phyloP scores from a whole-genome alignment of 1,140 invertebrate species.

The Eriosoma lanigerum region DNA sequence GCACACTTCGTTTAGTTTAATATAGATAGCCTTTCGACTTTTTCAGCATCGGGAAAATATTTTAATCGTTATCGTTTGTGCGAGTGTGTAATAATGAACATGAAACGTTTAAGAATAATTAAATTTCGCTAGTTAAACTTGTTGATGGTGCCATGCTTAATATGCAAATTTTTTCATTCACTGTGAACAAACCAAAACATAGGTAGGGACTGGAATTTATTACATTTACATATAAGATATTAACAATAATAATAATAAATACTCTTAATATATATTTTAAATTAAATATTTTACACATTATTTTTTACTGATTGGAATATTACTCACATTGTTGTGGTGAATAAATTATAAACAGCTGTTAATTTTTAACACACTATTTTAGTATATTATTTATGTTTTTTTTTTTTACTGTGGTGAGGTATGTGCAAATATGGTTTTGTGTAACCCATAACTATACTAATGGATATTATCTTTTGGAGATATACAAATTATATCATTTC shows the following conservation, averaged over 20 bases:
- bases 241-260: background rate
- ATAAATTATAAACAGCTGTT: conserved; percentile 43
- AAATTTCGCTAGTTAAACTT: background rate
- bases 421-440: background rate
- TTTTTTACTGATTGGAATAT: background rate
- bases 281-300: background rate
- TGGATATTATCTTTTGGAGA: background rate
- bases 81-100: no score
- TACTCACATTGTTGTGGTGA: background rate
- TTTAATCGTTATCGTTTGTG: background rate
- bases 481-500: no score
- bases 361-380: background rate
- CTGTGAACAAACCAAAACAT: background rate
- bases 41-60: conserved; percentile 7
- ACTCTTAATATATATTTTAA: background rate
- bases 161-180: conserved; percentile 37
- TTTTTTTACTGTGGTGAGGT: no score
- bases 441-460: background rate
- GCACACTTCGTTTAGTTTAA: background rate
- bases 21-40: conserved; percentile 41
- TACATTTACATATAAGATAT: background rate
- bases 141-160: conserved; percentile 13
- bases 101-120: conserved; percentile 1
- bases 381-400: background rate
- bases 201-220: conserved; percentile 22